These are phyloP conservation scores for Vulpes lagopus DNA, from an alignment of 2,113 vertebrate species.

Conservation along the genomic window DNA sequence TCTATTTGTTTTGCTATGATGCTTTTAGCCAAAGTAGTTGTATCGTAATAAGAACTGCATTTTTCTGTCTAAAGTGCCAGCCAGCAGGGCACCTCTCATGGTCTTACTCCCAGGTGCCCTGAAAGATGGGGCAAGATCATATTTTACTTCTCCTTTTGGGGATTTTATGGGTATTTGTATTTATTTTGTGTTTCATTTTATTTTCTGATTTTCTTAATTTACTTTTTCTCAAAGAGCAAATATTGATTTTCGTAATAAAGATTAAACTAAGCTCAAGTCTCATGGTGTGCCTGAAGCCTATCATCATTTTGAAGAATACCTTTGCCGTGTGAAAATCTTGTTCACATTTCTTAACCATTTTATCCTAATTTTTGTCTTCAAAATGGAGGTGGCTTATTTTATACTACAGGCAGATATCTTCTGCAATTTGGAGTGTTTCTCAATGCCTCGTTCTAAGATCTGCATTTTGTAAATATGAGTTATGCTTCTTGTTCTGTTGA, in stretches of 20 bases:
- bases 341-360: not conserved
- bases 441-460: not conserved
- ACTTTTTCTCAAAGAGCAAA: not conserved
- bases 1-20: not conserved
- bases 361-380: not conserved
- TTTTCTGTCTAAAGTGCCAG: not conserved
- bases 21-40: slow-evolving; percentile 2
- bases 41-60: not conserved
- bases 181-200: slow-evolving; percentile 22
- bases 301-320: not conserved
- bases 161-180: not conserved
- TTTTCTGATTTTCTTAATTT: not conserved
- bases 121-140: not conserved
- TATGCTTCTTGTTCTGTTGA: not conserved
- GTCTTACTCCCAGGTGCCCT: not conserved
- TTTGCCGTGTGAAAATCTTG: not conserved
- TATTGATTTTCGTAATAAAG: not conserved
- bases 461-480: not conserved
- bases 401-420: not conserved
- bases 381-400: not conserved
- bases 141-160: not conserved
- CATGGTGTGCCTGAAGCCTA: not conserved
- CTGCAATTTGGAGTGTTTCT: not conserved
- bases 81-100: not conserved
- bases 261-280: not conserved